Conservation (phyloP, 1,140 invertebrate species). For the Drosophila nasuta region DNA sequence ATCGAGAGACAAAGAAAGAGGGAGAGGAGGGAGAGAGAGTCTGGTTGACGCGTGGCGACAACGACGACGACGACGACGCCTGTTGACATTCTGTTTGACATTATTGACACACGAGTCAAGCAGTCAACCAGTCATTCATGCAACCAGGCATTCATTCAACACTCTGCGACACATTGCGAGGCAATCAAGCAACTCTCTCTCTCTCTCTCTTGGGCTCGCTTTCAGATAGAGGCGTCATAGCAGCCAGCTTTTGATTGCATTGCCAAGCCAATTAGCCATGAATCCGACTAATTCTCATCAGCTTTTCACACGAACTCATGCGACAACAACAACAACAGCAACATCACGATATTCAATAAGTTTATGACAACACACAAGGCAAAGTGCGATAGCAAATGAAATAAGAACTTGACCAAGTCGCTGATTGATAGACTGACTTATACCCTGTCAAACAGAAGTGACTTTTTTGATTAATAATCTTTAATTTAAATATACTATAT, state of each 20-base stretch:
- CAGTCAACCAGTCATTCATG: constrained; percentile 33
- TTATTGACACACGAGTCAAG: constrained; percentile 79
- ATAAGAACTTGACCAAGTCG: neutral
- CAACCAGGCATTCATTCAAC: constrained; percentile 16
- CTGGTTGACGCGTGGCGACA: constrained; percentile 69
- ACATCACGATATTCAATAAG: constrained; percentile 75
- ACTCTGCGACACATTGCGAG: constrained; percentile 2
- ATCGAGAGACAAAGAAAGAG: neutral
- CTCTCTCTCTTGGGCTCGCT: constrained; percentile 7
- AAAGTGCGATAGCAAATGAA: neutral
- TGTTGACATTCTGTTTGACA: constrained; percentile 80
- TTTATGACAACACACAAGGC: constrained; percentile 57
- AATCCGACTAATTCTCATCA: constrained; percentile 39
- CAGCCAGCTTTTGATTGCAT: constrained; percentile 43
- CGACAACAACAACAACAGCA: constrained; percentile 3
- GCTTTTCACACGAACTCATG: constrained; percentile 38
- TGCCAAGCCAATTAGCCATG: constrained; percentile 53
- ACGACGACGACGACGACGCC: constrained; percentile 35
- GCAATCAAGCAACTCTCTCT: constrained; percentile 23
- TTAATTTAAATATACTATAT: no score
- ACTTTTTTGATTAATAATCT: no score
- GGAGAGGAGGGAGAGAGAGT: constrained; percentile 15
- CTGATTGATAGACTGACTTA: neutral
- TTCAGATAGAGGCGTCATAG: constrained; percentile 33
- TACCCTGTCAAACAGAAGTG: neutral